Conservation (phyloP, 2,113 vertebrate genomes). For the Prochilodus magdalenae region DNA sequence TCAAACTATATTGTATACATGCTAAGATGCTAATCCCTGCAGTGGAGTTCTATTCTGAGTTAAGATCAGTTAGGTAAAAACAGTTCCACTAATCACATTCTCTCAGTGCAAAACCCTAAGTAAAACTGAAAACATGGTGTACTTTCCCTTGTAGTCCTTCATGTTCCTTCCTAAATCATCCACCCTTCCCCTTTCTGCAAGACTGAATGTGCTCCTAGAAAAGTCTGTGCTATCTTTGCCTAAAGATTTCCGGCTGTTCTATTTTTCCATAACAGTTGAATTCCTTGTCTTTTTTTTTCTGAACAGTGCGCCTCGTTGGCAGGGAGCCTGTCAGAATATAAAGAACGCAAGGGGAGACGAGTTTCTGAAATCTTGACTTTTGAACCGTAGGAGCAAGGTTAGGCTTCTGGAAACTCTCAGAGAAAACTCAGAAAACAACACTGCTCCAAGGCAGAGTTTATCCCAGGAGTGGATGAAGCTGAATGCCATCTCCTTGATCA, state of each 20-base stretch:
- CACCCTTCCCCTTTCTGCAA: background rate
- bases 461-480: background rate
- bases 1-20: too few relatives aligned
- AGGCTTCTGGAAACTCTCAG: background rate
- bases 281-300: background rate
- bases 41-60: background rate
- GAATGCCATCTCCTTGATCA: background rate
- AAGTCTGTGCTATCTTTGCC: slow-evolving; percentile 2
- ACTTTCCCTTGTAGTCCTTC: background rate
- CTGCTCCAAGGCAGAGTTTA: background rate
- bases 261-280: background rate
- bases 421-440: background rate
- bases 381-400: background rate
- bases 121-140: background rate
- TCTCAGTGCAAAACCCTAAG: background rate
- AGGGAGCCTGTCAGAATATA: slow-evolving; percentile 39
- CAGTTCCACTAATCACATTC: background rate
- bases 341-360: slow-evolving; percentile 13
- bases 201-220: background rate
- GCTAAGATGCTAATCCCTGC: too few relatives aligned
- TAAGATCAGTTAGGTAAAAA: background rate
- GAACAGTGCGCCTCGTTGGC: slow-evolving; percentile 4
- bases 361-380: slow-evolving; percentile 17
- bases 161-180: background rate
- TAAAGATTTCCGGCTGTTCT: background rate